Conservation (phyloP, 2,888 invertebrate species). For the Eledone cirrhosa region DNA sequence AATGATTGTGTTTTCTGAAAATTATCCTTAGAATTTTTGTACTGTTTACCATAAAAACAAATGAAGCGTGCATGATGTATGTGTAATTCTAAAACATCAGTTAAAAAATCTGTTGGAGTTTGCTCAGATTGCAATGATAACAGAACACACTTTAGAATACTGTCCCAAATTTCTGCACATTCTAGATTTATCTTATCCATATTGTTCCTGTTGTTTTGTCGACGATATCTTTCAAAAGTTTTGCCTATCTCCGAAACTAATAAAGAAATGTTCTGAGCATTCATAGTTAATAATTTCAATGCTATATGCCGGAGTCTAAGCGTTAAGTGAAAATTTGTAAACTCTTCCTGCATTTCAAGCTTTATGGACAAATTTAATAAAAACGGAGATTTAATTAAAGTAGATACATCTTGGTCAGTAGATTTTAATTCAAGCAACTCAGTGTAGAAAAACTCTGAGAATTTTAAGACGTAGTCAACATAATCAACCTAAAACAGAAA, state of each 20-base stretch:
- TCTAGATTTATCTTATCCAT: neutral
- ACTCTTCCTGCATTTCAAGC: constrained; percentile 5
- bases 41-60: neutral
- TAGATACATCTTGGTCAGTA: neutral
- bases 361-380: neutral
- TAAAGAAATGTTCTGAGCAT: neutral
- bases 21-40: neutral
- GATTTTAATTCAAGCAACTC: neutral
- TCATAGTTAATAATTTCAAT: neutral
- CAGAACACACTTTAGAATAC: neutral
- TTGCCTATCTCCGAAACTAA: neutral
- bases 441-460: neutral
- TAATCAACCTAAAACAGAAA: neutral
- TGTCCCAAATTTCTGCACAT: neutral
- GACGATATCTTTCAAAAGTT: constrained; percentile 8
- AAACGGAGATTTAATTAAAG: neutral
- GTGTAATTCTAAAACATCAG: neutral
- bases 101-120: neutral
- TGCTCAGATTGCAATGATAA: neutral
- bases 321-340: neutral
- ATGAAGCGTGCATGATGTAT: constrained; percentile 10
- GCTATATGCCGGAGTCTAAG: neutral
- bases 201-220: neutral
- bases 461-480: constrained; percentile 6
- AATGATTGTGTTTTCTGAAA: neutral